Evolutionary conservation across 1,140 invertebrate species (phyloP).

Genomic region (Eubasilissa regina): DNA sequence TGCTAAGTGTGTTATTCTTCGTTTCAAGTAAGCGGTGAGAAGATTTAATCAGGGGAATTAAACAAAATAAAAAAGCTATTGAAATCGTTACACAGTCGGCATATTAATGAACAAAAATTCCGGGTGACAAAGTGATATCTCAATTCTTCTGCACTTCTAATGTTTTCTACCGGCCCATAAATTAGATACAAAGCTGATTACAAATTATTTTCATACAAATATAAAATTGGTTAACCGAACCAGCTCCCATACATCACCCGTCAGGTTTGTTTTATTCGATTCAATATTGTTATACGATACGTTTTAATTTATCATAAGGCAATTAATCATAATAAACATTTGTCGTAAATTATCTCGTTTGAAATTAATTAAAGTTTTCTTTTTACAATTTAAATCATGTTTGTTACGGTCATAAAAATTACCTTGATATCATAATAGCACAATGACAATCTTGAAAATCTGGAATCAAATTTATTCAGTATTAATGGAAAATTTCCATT

Average conservation of each 20-base stretch:
- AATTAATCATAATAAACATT: constrained; percentile 7
- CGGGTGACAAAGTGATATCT: neutral
- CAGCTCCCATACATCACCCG: neutral
- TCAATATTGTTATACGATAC: neutral
- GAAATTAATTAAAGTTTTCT: constrained; percentile 8
- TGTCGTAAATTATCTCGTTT: neutral
- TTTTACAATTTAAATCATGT: constrained; percentile 1
- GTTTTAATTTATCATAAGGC: neutral
- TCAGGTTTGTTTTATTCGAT: constrained; percentile 1
- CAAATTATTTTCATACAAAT: neutral
- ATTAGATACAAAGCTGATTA: neutral
- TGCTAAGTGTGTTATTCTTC: constrained; percentile 21
- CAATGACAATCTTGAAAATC: no score
- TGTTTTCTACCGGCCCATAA: neutral
- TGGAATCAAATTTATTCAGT: no score
- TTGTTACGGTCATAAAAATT: neutral
- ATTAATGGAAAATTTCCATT: no score
- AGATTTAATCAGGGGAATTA: neutral
- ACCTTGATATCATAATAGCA: no score
- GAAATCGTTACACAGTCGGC: neutral
- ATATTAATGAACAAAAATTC: neutral
- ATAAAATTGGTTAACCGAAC: neutral
- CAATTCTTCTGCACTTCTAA: neutral
- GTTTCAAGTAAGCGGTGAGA: neutral
- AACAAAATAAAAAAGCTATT: neutral